These are phyloP conservation scores for Saguinus midas DNA, from an alignment of 2,113 vertebrate species.

Conservation along the genomic window DNA sequence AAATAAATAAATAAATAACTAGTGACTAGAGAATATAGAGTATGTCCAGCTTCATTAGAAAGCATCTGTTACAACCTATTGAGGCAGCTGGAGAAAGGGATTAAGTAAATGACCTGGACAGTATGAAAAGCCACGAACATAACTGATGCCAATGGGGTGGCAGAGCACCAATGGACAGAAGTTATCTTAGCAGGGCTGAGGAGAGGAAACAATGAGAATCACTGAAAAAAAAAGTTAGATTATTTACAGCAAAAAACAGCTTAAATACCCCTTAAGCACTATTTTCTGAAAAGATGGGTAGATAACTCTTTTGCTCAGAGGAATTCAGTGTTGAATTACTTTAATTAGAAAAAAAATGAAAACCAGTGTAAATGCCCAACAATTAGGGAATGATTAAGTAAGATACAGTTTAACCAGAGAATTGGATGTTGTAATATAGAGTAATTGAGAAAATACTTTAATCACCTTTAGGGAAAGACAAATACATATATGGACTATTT, in stretches of 20 bases:
- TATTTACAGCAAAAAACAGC: conserved; percentile 12
- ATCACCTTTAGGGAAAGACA: not conserved
- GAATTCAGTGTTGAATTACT: conserved; percentile 18
- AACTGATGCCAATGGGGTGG: not conserved
- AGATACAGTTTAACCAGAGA: conserved; percentile 30
- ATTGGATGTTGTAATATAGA: conserved; percentile 46
- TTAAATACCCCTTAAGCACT: not conserved
- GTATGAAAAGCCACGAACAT: not conserved
- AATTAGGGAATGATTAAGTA: conserved; percentile 33
- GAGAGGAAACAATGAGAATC: conserved; percentile 1
- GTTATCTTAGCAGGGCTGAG: not conserved
- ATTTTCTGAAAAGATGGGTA: conserved; percentile 16
- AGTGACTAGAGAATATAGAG: not conserved
- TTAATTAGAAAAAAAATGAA: conserved; percentile 36
- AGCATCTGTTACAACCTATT: not conserved
- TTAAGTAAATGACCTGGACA: not conserved
- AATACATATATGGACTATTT: not conserved
- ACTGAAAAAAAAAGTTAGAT: conserved; percentile 17
- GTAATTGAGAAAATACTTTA: conserved; percentile 30
- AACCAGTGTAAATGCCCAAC: conserved; percentile 10
- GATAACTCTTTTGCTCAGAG: not conserved
- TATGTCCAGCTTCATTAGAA: not conserved
- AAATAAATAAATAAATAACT: too few relatives aligned
- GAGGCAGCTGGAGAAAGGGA: not conserved
- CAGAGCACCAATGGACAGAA: conserved; percentile 12